Base-by-base conservation (phyloP, 2,888 invertebrate genomes). In the Miltochrista miniata region DNA sequence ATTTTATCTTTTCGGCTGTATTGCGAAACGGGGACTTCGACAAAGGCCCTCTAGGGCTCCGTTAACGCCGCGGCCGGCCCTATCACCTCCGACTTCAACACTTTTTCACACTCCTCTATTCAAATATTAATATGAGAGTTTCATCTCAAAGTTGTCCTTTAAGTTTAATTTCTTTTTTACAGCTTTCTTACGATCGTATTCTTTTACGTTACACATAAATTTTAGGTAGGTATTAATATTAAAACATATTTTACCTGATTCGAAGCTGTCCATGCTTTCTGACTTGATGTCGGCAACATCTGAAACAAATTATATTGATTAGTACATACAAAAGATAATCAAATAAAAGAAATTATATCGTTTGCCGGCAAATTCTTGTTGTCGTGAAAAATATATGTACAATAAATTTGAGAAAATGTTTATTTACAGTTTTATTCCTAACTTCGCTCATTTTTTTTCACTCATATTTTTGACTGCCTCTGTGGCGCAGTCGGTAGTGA, bases 1-100 rank as follows among this genome's bases (percentile, higher is more conserved):
- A 86, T 90, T 90, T 91, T 90, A 91, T 91, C 88, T 90, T 90
- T 90, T 86, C 83, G 87, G 81, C 83, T 83, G 87, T 89, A 90
- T 87, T 88, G 87, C 87, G 86, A 85, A 74, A 73, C 82, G 79
- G 90, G 85, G 87, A 86, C 82, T 80, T 76, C 74, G 81, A 67
- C 83, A 86, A 90, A 85, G 83, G 86, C 87, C 80, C 90, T 91
- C 90, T 64, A 80, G 90, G 89, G 90, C 79, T 87, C 76, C 89
- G 88, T 90, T 90, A 89, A 86, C 85, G 80, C 80, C 77, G 80
- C 79, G 81, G 80, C 81, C 77, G 78, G 78, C 77, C 81, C 79
- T 78, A 71, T 77, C 82, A 83, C 81, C 81, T 81, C 76, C 74
- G 72, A 77, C 79, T 83, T 84, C 73, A 76, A 79, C 81, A 81